Conservation (phyloP, 2,888 invertebrate species). For the Campoplex nolae region DNA sequence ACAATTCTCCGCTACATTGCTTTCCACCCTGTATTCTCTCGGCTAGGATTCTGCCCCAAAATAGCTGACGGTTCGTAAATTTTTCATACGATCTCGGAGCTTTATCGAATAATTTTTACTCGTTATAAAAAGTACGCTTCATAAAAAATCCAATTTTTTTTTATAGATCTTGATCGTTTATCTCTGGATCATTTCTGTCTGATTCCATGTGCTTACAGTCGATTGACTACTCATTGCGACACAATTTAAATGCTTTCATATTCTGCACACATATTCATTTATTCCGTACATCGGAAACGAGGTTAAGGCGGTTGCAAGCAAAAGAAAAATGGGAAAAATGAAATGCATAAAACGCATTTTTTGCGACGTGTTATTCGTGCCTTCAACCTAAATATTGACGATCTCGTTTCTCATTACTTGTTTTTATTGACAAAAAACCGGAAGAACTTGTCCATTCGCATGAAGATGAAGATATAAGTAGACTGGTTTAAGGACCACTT, state of each 20-base stretch:
- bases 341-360: not conserved
- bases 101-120: not conserved
- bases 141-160: not conserved
- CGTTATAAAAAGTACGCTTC: not conserved
- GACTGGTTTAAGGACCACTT: slow-evolving; percentile 23
- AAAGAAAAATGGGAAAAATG: not conserved
- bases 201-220: not conserved
- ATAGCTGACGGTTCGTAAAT: slow-evolving; percentile 45
- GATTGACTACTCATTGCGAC: not conserved
- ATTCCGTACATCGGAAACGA: slow-evolving; percentile 5
- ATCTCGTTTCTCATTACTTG: slow-evolving; percentile 1
- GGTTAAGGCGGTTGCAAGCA: slow-evolving; percentile 14
- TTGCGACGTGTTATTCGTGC: not conserved
- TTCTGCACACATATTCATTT: not conserved
- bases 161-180: not conserved
- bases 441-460: slow-evolving; percentile 12
- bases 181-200: not conserved
- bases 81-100: slow-evolving; percentile 22
- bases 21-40: slow-evolving; percentile 9
- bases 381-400: not conserved
- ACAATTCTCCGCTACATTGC: slow-evolving; percentile 49
- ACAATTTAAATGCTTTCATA: not conserved
- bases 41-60: slow-evolving; percentile 22
- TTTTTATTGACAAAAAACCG: slow-evolving; percentile 14
- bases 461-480: slow-evolving; percentile 48